These are phyloP conservation scores for Cricetomys ansorgei DNA, from an alignment of 2,113 vertebrate genomes.

Conservation along the genomic window DNA sequence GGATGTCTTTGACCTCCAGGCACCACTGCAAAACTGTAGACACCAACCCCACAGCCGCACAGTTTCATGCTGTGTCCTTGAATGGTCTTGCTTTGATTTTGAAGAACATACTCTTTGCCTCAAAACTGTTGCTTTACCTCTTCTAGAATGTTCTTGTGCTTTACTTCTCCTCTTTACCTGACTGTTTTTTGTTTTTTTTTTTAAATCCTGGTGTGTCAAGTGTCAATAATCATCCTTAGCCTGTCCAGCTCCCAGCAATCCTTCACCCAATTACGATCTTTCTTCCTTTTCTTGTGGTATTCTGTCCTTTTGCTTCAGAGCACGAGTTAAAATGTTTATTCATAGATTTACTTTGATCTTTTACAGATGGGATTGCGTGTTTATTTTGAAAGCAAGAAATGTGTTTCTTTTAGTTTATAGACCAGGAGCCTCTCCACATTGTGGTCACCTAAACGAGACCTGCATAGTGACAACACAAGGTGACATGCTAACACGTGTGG, in stretches of 20 bases:
- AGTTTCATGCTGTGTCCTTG: neutral
- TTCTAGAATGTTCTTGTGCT: neutral
- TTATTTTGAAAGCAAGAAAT: neutral
- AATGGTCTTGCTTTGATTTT: constrained; percentile 22
- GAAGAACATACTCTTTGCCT: neutral
- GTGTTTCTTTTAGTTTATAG: neutral
- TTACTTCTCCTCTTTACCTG: neutral
- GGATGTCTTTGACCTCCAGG: neutral
- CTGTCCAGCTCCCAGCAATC: neutral
- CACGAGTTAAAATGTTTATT: neutral
- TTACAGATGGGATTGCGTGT: neutral
- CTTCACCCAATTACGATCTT: neutral
- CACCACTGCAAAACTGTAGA: neutral
- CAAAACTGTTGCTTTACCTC: neutral
- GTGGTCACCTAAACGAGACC: neutral
- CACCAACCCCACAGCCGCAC: neutral
- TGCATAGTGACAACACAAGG: neutral
- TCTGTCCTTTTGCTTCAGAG: neutral
- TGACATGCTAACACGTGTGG: neutral
- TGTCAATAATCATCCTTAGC: neutral
- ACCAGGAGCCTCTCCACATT: neutral
- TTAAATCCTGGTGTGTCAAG: neutral
- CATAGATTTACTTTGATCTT: neutral
- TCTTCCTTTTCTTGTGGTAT: neutral
- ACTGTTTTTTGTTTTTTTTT: neutral